Evolutionary conservation across 2,113 vertebrate species (phyloP).

Genomic region (Ivindomyrus marchei): DNA sequence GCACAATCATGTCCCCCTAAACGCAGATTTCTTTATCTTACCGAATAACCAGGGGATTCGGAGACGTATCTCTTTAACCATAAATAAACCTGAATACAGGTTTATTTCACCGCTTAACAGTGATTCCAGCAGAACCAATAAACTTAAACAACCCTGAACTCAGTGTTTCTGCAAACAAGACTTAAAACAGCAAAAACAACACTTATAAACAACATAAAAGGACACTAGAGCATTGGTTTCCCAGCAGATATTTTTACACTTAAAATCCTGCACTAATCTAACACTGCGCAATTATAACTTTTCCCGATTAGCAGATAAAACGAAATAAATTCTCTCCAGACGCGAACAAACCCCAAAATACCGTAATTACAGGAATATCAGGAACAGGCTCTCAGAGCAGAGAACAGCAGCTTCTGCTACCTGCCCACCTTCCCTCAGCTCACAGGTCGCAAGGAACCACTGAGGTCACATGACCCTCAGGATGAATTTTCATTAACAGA

Average conservation of each 20-base stretch:
- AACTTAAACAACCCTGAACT: not conserved
- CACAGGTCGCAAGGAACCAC: not conserved
- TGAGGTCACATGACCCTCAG: not conserved
- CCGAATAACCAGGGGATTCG: not conserved
- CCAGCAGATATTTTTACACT: not conserved
- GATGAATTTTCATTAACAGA: not conserved
- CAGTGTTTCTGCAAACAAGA: not conserved
- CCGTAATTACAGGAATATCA: not conserved
- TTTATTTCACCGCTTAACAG: not conserved
- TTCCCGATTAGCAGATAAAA: not conserved
- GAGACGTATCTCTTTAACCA: not conserved
- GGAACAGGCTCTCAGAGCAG: not conserved
- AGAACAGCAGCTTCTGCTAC: not conserved
- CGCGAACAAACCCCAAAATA: not conserved
- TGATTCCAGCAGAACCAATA: not conserved
- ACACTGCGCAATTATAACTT: not conserved
- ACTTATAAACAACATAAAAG: not conserved
- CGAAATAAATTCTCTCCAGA: not conserved
- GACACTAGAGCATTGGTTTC: not conserved
- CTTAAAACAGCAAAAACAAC: not conserved
- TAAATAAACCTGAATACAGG: no score
- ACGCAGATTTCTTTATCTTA: not conserved
- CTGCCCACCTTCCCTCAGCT: not conserved
- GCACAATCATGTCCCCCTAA: not conserved
- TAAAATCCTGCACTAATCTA: not conserved